phyloP scores from a whole-genome alignment of 2,888 invertebrate species.

The Lymantria monacha region DNA sequence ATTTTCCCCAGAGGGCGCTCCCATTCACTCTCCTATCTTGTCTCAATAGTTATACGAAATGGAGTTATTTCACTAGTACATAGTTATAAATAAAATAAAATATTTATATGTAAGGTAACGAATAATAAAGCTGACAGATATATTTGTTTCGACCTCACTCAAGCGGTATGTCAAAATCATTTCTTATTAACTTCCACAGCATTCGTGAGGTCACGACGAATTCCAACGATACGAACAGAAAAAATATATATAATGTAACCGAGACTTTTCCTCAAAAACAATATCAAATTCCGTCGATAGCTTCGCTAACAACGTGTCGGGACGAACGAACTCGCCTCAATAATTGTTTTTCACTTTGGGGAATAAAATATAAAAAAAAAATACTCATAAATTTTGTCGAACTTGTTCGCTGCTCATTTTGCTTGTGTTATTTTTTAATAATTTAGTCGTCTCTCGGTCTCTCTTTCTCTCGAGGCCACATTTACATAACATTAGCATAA shows the following conservation, averaged over 20 bases:
- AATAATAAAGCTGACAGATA: conserved; percentile 2
- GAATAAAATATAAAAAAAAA: conserved; percentile 13
- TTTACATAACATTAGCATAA: conserved; percentile 59
- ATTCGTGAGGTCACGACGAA: conserved; percentile 10
- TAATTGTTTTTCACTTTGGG: background rate
- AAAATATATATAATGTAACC: no score
- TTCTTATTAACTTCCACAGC: conserved; percentile 12
- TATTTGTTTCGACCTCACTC: conserved; percentile 7
- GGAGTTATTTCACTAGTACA: background rate
- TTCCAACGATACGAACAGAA: conserved; percentile 12
- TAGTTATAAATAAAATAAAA: background rate
- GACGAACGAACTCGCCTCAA: conserved; percentile 18
- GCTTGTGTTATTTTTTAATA: conserved; percentile 31
- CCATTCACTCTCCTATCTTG: background rate
- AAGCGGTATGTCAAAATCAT: conserved; percentile 7
- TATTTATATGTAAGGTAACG: background rate
- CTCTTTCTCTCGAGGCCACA: conserved; percentile 21
- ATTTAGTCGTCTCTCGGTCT: conserved; percentile 31
- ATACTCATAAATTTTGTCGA: conserved; percentile 17
- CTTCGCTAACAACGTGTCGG: conserved; percentile 21
- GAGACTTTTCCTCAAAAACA: conserved; percentile 19
- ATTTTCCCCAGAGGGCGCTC: background rate
- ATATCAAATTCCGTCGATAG: conserved; percentile 32
- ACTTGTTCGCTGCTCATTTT: conserved; percentile 22
- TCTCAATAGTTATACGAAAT: background rate